Evolutionary conservation across 2,113 vertebrate genomes (phyloP).

Genomic region (Sisor rabdophorus): DNA sequence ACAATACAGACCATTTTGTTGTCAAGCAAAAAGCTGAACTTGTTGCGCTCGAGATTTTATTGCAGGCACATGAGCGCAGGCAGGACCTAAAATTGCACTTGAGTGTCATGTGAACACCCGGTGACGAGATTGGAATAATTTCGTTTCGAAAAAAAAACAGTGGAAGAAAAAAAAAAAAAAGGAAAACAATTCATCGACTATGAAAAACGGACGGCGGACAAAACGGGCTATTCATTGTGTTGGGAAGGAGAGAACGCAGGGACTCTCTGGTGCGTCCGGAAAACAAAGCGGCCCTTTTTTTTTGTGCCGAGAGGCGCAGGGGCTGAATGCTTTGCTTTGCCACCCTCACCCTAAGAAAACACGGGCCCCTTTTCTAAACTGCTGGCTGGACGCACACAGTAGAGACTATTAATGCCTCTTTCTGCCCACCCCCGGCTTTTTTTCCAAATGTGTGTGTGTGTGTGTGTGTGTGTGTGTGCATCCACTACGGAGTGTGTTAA

Average conservation of each 20-base stretch:
- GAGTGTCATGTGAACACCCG: conserved; percentile 88
- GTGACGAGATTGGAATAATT: conserved; percentile 81
- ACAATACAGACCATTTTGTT: conserved; percentile 91
- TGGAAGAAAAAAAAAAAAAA: conserved; percentile 36
- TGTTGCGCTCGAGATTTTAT: conserved; percentile 84
- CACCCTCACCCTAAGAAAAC: conserved; percentile 98
- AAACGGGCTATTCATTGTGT: conserved; percentile 94
- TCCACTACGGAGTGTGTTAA: conserved; percentile 74
- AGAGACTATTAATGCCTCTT: conserved; percentile 86
- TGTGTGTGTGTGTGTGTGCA: conserved; percentile 63
- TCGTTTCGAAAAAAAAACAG: conserved; percentile 62
- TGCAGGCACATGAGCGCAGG: conserved; percentile 85
- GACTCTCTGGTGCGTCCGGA: conserved; percentile 79
- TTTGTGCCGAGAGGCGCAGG: conserved; percentile 70
- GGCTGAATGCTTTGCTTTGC: conserved; percentile 98
- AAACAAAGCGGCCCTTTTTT: conserved; percentile 97
- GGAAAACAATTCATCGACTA: conserved; percentile 77
- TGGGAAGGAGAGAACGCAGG: conserved; percentile 80
- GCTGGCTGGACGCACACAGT: conserved; percentile 85
- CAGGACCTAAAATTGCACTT: conserved; percentile 84
- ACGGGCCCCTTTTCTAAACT: conserved; percentile 83
- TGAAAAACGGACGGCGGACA: conserved; percentile 77
- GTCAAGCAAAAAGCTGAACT: conserved; percentile 82
- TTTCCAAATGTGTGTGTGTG: conserved; percentile 8
- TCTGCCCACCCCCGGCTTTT: conserved; percentile 63